Conservation (phyloP, 2,888 invertebrate species). For the Heteromyza rotundicornis region DNA sequence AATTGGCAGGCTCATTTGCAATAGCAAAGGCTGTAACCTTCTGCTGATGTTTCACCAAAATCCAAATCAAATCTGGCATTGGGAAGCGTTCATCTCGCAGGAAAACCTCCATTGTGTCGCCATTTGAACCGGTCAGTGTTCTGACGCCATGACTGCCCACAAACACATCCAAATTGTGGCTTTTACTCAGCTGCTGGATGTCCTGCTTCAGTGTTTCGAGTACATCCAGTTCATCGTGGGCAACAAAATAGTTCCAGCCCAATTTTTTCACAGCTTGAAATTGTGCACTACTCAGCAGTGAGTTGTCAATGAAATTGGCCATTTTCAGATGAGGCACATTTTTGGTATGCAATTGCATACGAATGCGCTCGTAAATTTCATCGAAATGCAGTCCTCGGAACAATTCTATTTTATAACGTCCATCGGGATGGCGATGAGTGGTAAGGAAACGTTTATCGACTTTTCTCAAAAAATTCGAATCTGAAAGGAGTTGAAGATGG, state of each 20-base stretch:
- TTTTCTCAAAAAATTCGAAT: slow-evolving; percentile 27
- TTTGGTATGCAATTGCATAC: slow-evolving; percentile 28
- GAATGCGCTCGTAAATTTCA: slow-evolving; percentile 40
- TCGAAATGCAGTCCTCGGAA: slow-evolving; percentile 43
- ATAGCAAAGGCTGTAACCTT: slow-evolving; percentile 41
- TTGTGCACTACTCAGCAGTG: slow-evolving; percentile 40
- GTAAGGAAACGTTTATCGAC: slow-evolving; percentile 36
- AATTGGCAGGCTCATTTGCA: slow-evolving; percentile 37
- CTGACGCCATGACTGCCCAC: slow-evolving; percentile 44
- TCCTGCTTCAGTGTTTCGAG: slow-evolving; percentile 39
- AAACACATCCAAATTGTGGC: slow-evolving; percentile 38
- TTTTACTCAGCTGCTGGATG: slow-evolving; percentile 32
- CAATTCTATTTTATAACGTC: slow-evolving; percentile 44
- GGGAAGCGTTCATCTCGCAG: slow-evolving; percentile 38
- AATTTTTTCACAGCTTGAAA: slow-evolving; percentile 42
- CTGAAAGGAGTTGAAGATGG: too few relatives aligned
- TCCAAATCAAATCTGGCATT: slow-evolving; percentile 46
- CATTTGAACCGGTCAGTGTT: slow-evolving; percentile 29
- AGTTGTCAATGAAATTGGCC: slow-evolving; percentile 37
- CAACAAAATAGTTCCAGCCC: slow-evolving; percentile 46
- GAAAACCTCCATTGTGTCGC: slow-evolving; percentile 39
- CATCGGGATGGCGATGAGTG: slow-evolving; percentile 36
- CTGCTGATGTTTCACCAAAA: slow-evolving; percentile 37
- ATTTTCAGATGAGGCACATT: slow-evolving; percentile 35
- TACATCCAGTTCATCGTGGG: slow-evolving; percentile 37